phyloP scores from a whole-genome alignment of 2,797 vertebrate genomes.

The Tenualosa thibaudeaui region DNA sequence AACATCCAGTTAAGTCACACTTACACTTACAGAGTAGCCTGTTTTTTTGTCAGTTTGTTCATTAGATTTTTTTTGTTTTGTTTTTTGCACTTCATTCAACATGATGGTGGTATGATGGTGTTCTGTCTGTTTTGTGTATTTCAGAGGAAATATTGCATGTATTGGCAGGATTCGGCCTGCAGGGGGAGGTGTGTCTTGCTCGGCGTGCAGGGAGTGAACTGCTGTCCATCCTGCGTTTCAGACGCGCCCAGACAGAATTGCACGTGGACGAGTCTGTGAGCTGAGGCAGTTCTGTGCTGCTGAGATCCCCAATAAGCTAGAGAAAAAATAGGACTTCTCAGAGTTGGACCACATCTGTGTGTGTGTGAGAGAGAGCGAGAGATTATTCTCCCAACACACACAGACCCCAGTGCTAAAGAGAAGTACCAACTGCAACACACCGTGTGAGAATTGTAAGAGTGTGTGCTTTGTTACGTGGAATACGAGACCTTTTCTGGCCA shows the following conservation, averaged over 20 bases:
- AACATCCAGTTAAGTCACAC: too few species aligned
- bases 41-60: too few species aligned
- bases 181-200: slow-evolving; percentile 70
- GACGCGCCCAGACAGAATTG: slow-evolving; percentile 45
- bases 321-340: not conserved
- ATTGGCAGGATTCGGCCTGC: slow-evolving; percentile 74
- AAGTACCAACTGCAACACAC: not conserved
- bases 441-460: not conserved
- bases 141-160: slow-evolving; percentile 84
- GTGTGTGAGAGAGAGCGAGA: not conserved
- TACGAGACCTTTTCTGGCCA: not conserved
- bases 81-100: too few species aligned
- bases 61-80: too few species aligned
- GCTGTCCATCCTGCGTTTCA: slow-evolving; percentile 84
- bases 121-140: not conserved
- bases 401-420: not conserved
- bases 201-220: slow-evolving; percentile 82
- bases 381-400: not conserved
- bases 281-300: not conserved
- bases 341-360: not conserved
- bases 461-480: not conserved
- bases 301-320: not conserved
- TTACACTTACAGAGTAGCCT: too few species aligned
- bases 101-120: too few species aligned
- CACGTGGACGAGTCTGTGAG: not conserved